Evolutionary conservation across 2,797 vertebrate genomes (phyloP).

Genomic region (Eulemur coronatus): DNA sequence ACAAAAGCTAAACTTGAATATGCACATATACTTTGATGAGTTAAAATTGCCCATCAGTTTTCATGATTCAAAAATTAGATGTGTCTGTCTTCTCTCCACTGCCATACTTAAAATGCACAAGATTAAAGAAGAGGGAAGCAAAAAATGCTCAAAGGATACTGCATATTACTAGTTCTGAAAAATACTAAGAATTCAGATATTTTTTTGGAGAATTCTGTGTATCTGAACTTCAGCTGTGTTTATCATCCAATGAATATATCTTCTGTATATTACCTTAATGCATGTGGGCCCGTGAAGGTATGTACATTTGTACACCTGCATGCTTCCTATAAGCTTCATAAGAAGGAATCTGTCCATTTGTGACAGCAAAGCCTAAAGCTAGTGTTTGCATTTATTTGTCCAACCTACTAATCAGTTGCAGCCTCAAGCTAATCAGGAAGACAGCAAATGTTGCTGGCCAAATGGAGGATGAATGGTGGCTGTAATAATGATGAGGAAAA

Average conservation of each 20-base stretch:
- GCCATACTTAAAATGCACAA: not conserved
- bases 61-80: conserved; percentile 21
- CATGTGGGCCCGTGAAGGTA: not conserved
- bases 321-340: not conserved
- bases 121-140: not conserved
- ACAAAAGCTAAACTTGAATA: conserved; percentile 31
- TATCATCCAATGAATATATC: not conserved
- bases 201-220: not conserved
- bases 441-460: not conserved
- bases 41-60: not conserved
- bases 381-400: not conserved
- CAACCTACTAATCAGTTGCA: not conserved
- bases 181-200: conserved; percentile 9
- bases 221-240: not conserved
- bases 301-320: not conserved
- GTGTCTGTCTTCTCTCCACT: not conserved
- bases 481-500: not conserved
- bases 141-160: not conserved
- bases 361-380: not conserved
- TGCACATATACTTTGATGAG: not conserved
- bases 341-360: not conserved
- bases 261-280: not conserved
- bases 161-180: not conserved
- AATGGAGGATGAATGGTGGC: not conserved
- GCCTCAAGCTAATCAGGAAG: not conserved